Conservation (phyloP, 1,140 invertebrate genomes). For the Prorops nasuta region DNA sequence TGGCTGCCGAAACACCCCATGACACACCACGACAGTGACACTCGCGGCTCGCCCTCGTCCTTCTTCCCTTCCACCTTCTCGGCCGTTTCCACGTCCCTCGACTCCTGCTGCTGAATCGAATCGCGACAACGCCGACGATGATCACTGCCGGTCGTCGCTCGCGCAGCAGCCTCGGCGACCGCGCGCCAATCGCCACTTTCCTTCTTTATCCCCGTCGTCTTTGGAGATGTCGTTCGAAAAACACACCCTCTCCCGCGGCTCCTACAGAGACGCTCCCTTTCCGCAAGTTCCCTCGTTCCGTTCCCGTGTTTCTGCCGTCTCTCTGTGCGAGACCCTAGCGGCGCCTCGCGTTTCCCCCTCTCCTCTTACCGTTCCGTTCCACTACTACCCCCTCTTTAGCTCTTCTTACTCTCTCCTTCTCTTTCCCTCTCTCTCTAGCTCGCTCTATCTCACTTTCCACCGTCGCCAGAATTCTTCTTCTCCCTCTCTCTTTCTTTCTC, state of each 20-base stretch:
- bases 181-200: conserved; percentile 12
- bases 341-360: conserved; percentile 12
- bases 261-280: conserved; percentile 16
- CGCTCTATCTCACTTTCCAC: not conserved
- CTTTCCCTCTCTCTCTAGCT: not conserved
- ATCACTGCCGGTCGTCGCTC: conserved; percentile 4
- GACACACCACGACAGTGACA: conserved; percentile 65
- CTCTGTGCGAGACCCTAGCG: conserved; percentile 13
- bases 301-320: conserved; percentile 21
- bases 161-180: conserved; percentile 14
- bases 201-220: conserved; percentile 12
- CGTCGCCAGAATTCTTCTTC: not conserved
- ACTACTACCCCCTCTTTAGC: not conserved
- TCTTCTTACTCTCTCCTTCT: too few relatives aligned
- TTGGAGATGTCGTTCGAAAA: conserved; percentile 12
- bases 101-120: not conserved
- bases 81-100: not conserved
- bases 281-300: conserved; percentile 13
- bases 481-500: not conserved
- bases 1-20: conserved; percentile 94
- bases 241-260: conserved; percentile 11
- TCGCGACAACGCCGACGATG: conserved; percentile 4
- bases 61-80: conserved; percentile 27
- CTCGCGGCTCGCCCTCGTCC: conserved; percentile 44
- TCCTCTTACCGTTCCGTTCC: conserved; percentile 17